Conservation (phyloP, 2,888 invertebrate species). For the Ephialtes manifestator region DNA sequence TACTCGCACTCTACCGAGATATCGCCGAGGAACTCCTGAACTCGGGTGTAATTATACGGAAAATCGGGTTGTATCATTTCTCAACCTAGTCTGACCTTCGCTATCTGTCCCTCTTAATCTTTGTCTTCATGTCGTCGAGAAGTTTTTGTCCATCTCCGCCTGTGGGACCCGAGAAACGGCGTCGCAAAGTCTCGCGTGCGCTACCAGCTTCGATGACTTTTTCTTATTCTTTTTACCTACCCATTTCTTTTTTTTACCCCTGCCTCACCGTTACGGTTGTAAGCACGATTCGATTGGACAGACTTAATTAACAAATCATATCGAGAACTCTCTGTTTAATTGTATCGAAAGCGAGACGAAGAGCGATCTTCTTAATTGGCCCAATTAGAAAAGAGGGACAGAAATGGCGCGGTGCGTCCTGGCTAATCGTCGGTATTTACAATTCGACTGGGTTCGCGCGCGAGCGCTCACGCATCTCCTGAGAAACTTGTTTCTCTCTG, state of each 20-base stretch:
- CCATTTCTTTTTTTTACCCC: background rate
- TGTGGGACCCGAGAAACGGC: slow-evolving; percentile 5
- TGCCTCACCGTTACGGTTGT: background rate
- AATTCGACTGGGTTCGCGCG: slow-evolving; percentile 51
- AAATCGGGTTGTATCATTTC: slow-evolving; percentile 36
- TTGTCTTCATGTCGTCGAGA: background rate
- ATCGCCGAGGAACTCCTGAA: slow-evolving; percentile 4
- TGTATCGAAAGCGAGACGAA: background rate
- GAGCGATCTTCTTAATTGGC: slow-evolving; percentile 9
- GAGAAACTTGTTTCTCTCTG: slow-evolving; percentile 49
- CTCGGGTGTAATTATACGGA: slow-evolving; percentile 40
- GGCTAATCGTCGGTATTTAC: slow-evolving; percentile 53
- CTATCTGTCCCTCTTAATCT: background rate
- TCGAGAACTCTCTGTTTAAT: slow-evolving; percentile 19
- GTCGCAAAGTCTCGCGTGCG: slow-evolving; percentile 13
- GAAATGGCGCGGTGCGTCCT: slow-evolving; percentile 29
- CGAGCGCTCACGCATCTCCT: slow-evolving; percentile 38
- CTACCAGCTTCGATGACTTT: slow-evolving; percentile 1
- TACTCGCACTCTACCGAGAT: slow-evolving; percentile 31
- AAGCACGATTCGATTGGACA: slow-evolving; percentile 3
- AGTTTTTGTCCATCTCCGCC: slow-evolving; percentile 5
- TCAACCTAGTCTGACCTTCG: background rate
- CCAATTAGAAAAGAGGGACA: slow-evolving; percentile 14
- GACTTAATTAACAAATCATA: slow-evolving; percentile 21
- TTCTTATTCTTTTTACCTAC: background rate